Conservation (phyloP, 2,113 vertebrate species). For the Agapornis roseicollis region DNA sequence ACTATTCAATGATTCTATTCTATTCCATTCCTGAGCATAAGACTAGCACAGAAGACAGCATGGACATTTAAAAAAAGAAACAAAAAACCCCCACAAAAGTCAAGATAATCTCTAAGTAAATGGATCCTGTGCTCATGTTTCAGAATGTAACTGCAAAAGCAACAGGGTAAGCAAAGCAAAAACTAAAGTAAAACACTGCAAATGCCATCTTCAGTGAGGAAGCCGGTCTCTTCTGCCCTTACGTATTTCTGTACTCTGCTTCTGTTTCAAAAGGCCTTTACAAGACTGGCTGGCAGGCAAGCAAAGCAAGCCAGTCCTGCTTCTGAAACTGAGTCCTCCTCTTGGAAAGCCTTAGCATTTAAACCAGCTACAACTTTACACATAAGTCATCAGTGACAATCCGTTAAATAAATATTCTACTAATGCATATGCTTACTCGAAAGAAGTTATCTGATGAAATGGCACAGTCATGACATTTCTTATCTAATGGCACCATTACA, state of each 20-base stretch:
- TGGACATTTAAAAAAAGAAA: not conserved
- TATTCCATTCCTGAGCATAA: not conserved
- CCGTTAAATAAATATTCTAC: not conserved
- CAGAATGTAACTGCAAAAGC: slow-evolving; percentile 2
- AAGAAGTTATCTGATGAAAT: not conserved
- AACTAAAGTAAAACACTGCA: not conserved
- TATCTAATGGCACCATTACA: not conserved
- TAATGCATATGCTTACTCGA: not conserved
- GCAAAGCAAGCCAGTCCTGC: not conserved
- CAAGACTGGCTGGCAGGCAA: not conserved
- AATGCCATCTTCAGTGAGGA: not conserved
- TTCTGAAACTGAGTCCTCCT: not conserved
- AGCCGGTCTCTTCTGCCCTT: not conserved
- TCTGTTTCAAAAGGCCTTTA: not conserved
- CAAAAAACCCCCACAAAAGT: not conserved
- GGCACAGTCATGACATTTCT: not conserved
- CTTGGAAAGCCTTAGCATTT: not conserved
- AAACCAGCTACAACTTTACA: not conserved
- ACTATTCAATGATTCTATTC: too few species aligned
- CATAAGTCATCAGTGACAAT: not conserved
- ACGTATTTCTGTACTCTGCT: not conserved
- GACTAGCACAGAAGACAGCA: not conserved
- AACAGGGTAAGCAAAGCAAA: not conserved
- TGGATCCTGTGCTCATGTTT: not conserved
- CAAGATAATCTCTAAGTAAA: not conserved